Base-by-base conservation (phyloP, 2,797 vertebrate genomes). In the Aselliscus stoliczkanus region DNA sequence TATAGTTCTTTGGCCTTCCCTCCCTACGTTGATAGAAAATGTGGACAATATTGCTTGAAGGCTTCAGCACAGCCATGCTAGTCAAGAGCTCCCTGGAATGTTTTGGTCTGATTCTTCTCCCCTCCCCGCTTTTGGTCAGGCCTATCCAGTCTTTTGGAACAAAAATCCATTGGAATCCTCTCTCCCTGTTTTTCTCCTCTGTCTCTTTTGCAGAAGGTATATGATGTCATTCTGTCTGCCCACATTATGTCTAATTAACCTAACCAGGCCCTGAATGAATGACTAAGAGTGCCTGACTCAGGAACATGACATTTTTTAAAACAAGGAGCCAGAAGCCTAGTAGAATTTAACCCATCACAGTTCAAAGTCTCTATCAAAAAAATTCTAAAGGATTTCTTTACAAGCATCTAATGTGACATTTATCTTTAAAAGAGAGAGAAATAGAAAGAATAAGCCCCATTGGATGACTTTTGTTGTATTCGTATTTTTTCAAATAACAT, bases 251-350 rank as follows among this genome's bases (percentile, higher is more conserved):
- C 86, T 89, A 62, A 58, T 69, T 89, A 93, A 65, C 73, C 77
- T 60, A 73, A 54, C 23, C 17, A 58, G 65, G 56, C 79, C 52
- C n/a, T 56, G 60, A 89, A 50, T 52, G 50, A 60, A 52, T 64
- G 84, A 77, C 72, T 64, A 73, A 92, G 69, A n/a, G 47, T 88
- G 87, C 34, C 54, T 88, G 92, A 94, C 34, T 95, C 72, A 80
- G 84, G 62, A 90, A 52, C 29, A 31, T 62, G 75, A 72, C 44
- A 29, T 93, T 91, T 95, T 88, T 29, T n/a, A 87, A 77, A 76
- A 52, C 25, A 86, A 92, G 82, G 65, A 93, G 4, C 21, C 23
- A 73, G 56, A 14, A 62, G 75, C 70, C 50, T 44, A 90, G 62
- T 52, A 56, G 20, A 90, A 79, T 42, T 76, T 88, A 94, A 84